Conservation (phyloP, 2,113 vertebrate species). For the Odobenus rosmarus region DNA sequence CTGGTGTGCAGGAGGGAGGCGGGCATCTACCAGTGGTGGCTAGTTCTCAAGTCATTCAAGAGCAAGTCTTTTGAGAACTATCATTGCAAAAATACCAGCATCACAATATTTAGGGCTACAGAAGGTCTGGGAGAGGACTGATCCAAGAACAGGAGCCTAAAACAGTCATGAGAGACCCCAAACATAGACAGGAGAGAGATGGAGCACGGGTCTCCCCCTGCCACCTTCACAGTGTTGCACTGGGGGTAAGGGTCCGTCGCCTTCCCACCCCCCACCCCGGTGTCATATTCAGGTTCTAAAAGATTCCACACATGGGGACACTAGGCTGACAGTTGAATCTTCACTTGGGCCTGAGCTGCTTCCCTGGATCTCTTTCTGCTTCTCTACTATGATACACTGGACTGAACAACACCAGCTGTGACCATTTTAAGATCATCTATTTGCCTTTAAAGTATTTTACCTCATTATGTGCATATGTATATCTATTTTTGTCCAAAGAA, state of each 20-base stretch:
- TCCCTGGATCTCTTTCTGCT: neutral
- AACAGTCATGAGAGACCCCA: neutral
- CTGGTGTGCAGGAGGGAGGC: neutral
- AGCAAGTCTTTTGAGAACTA: neutral
- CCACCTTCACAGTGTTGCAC: fast-evolving
- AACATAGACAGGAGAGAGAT: neutral
- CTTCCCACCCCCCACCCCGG: neutral
- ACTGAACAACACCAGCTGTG: neutral
- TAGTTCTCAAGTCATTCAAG: neutral
- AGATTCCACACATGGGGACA: neutral
- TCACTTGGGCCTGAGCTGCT: neutral
- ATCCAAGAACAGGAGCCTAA: neutral
- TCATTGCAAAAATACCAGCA: neutral
- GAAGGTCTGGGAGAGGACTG: neutral
- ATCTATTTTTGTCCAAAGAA: neutral
- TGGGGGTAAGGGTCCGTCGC: fast-evolving
- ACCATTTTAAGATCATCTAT: neutral
- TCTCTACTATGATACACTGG: neutral
- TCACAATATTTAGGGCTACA: neutral
- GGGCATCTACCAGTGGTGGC: neutral
- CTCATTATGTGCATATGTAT: neutral
- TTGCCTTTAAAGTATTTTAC: neutral
- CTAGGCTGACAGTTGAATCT: neutral
- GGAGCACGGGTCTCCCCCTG: fast-evolving
- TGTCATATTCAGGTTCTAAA: neutral